Conservation (phyloP, 2,113 vertebrate genomes). For the Aegypius monachus region DNA sequence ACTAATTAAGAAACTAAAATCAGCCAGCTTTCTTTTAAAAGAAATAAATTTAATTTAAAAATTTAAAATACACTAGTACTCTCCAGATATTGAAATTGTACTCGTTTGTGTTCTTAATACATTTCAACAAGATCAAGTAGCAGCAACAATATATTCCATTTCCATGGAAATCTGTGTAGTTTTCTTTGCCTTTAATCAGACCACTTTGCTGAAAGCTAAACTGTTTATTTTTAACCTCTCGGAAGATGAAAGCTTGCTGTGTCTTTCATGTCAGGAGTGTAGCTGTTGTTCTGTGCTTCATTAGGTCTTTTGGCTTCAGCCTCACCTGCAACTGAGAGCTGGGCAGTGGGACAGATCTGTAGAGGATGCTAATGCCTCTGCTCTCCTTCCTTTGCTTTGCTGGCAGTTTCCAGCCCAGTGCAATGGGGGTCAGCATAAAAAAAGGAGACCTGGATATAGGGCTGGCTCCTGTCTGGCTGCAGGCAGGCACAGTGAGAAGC, state of each 20-base stretch:
- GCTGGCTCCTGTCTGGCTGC: background rate
- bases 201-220: conserved; percentile 44
- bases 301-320: background rate
- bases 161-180: conserved; percentile 45
- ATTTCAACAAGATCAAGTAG: conserved; percentile 29
- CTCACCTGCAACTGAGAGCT: background rate
- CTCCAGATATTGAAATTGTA: conserved; percentile 6
- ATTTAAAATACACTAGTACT: background rate
- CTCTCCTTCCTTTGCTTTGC: background rate
- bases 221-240: conserved; percentile 61
- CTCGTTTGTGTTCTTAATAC: conserved; percentile 14
- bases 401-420: background rate
- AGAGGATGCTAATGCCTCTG: background rate
- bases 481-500: background rate
- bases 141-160: conserved; percentile 50
- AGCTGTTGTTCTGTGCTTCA: background rate
- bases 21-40: conserved; percentile 17
- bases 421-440: background rate
- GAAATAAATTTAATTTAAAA: conserved; percentile 29
- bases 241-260: background rate
- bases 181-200: conserved; percentile 42
- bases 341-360: background rate
- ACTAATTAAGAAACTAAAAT: conserved; percentile 42
- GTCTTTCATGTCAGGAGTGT: background rate
- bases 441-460: background rate